Evolutionary conservation across 53 echinoderm and acorn worm species (phyloP), one percentile per base, ranked within the genome.

Genomic region (Hippasteria phrygiana): DNA sequence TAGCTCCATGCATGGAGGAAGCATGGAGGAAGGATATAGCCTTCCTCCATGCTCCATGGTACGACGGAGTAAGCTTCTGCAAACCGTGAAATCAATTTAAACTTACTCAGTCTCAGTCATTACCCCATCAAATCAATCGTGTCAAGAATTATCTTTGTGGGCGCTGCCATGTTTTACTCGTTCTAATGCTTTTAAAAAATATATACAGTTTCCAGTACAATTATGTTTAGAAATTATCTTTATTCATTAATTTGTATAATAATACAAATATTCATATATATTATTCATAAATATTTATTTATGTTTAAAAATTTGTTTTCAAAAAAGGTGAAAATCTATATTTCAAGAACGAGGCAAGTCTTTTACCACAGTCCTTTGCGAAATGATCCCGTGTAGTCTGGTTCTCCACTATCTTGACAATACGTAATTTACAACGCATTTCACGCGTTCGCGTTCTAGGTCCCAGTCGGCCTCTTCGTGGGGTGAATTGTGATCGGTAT

Each of bases 121-220:
- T n/a, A n/a, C n/a, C n/a, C n/a, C n/a, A n/a, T n/a, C n/a, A n/a
- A n/a, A n/a, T n/a, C n/a, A n/a, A n/a, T n/a, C n/a, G n/a, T n/a
- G n/a, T n/a, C n/a, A n/a, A n/a, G n/a, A n/a, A n/a, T n/a, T n/a
- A n/a, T n/a, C 20, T 2, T 22, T 24, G 17, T 66, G 85, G 69
- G 85, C 85, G 85, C 85, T 39, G 85, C 85, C 85, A 85, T 85
- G 27, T 50, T 54, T 38, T 54, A 53, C 85, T 85, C 71, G 85
- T 85, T 66, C 85, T 50, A 71, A 40, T 62, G 18, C 13, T 73
- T 17, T 41, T 20, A 41, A 42, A 62, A n/a, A n/a, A n/a, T n/a
- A n/a, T n/a, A n/a, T n/a, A n/a, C n/a, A n/a, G n/a, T n/a, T n/a
- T n/a, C n/a, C n/a, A n/a, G n/a, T n/a, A n/a, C n/a, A n/a, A n/a